These are phyloP conservation scores for Cecropterus lyciades DNA, from an alignment of 1,140 invertebrate genomes.

Conservation along the genomic window DNA sequence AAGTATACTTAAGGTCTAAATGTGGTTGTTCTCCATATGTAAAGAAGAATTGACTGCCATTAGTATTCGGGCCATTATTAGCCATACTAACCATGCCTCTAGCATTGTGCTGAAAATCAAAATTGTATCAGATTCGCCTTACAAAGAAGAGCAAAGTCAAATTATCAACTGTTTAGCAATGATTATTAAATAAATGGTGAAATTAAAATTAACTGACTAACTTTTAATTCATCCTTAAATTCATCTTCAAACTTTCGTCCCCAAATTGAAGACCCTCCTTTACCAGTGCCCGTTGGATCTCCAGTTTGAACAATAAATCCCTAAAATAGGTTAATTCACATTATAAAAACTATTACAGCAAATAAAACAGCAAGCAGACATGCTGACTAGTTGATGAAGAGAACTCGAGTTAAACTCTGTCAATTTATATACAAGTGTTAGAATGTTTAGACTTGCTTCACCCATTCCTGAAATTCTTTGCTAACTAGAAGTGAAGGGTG, in stretches of 20 bases:
- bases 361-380: too few species aligned
- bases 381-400: too few species aligned
- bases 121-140: slow-evolving; percentile 1
- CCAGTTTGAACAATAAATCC: slow-evolving; percentile 99
- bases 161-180: slow-evolving; percentile 18
- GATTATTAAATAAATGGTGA: slow-evolving; percentile 17
- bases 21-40: slow-evolving; percentile 97
- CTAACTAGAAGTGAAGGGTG: too few species aligned
- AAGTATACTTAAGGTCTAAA: slow-evolving; percentile 98
- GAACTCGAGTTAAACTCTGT: too few species aligned
- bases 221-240: slow-evolving; percentile 96
- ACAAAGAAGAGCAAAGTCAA: neutral
- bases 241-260: slow-evolving; percentile 97
- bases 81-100: slow-evolving; percentile 98
- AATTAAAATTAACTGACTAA: slow-evolving; percentile 57
- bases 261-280: slow-evolving; percentile 97
- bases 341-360: too few species aligned
- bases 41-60: slow-evolving; percentile 99
- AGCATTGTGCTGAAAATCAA: slow-evolving; percentile 89
- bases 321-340: slow-evolving; percentile 54
- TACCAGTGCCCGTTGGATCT: slow-evolving; percentile 97
- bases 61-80: slow-evolving; percentile 99
- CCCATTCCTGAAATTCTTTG: too few species aligned
- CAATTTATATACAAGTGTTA: too few species aligned
- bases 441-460: too few species aligned